Percentiles rank a stretch among this genome's conserved stretches.
phyloP scores from a whole-genome alignment of 2,113 vertebrate species.

The Petromus typicus region DNA sequence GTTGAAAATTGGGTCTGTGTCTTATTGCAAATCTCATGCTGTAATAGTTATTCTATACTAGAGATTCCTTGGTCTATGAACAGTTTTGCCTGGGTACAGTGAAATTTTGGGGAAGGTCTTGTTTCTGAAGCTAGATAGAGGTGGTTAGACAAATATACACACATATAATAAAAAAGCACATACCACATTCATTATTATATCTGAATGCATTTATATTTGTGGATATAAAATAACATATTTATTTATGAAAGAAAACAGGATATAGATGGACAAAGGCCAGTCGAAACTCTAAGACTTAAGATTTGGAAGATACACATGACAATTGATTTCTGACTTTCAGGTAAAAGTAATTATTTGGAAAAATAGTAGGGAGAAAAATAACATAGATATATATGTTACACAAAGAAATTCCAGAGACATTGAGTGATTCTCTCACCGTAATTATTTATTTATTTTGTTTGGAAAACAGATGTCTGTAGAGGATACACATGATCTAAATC shows the following conservation, averaged over 20 bases:
- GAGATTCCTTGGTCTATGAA: slow-evolving; percentile 54
- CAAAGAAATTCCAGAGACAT: not conserved
- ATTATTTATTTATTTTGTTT: not conserved
- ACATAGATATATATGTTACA: not conserved
- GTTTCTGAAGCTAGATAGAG: not conserved
- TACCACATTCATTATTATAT: not conserved
- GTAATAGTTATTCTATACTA: slow-evolving; percentile 64
- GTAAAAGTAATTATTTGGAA: not conserved
- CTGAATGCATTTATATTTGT: not conserved
- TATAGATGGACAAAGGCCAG: not conserved
- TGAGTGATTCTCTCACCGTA: not conserved
- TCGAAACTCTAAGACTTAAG: not conserved
- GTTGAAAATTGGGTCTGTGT: slow-evolving; percentile 81
- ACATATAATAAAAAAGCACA: no score
- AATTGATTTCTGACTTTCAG: not conserved
- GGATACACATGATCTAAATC: not conserved
- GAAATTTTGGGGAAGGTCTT: not conserved
- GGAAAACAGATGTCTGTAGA: not conserved
- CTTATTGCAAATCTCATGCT: slow-evolving; percentile 68
- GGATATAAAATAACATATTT: not conserved
- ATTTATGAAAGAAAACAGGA: no score
- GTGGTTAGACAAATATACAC: not conserved
- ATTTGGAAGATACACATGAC: not conserved
- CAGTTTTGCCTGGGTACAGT: not conserved
- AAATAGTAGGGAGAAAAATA: not conserved